Base-by-base conservation (phyloP, 2,113 vertebrate genomes). In the Ranitomeya imitator region DNA sequence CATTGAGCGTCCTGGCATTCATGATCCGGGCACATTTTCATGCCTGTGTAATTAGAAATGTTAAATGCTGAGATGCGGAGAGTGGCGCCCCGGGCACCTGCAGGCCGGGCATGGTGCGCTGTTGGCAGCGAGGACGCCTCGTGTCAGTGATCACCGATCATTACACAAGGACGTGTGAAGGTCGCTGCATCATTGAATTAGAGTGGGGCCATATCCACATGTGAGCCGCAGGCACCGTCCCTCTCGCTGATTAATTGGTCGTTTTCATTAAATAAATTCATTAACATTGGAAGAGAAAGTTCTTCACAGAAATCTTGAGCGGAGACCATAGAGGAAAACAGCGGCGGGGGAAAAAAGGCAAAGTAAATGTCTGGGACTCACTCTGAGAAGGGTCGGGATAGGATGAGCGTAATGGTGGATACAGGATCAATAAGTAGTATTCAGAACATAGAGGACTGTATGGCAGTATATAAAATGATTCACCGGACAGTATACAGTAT, bases 91-190 rank as follows among this genome's bases (percentile, higher is more conserved):
- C 26, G 37, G 15, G 60, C 81, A 45, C 18, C 45, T 12, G 26
- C 37, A 83, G 26, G 57, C 54, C 55, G 78, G 55, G 6, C 51
- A 65, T 83, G 65, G 80, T 67, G 31, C 52, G 16, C 37, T 45
- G 18, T 65, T 65, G 61, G 81, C 81, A 83, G 31, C 0, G 81
- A 37, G 65, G 81, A 82, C 45, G 61, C 81, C 81, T 67, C 81
- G 9, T 63, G 37, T 65, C 61, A 83, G 81, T 51, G 19, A 83
- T 83, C 67, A 67, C 61, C 60, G 26, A 83, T 83, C 81, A 83
- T 83, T 83, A 83, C 37, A n/a, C 61, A 83, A 83, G 81, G 81
- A 83, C 60, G 13, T 5, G 16, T 60, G 60, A 65, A 83, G 57
- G 81, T 83, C 45, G 19, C 81, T 51, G 31, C 31, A 65, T n/a